These are phyloP conservation scores for Burhinus oedicnemus DNA, from an alignment of 2,113 vertebrate species.

Conservation along the genomic window DNA sequence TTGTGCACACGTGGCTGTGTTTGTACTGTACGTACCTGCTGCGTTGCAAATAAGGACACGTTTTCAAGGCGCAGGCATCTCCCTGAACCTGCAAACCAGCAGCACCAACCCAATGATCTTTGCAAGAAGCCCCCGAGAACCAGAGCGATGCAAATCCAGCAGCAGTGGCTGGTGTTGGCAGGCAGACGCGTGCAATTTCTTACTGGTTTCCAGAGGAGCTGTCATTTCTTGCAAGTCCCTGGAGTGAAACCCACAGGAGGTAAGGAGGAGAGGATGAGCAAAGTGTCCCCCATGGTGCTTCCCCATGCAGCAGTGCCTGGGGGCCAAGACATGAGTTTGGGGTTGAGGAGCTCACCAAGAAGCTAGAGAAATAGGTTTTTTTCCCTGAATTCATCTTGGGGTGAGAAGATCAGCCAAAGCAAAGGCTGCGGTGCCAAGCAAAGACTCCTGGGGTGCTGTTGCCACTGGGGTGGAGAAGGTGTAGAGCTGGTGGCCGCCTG, in stretches of 20 bases:
- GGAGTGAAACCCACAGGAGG: neutral
- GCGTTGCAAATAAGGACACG: fast-evolving
- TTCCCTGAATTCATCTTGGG: neutral
- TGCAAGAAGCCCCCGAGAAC: neutral
- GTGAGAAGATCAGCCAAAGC: neutral
- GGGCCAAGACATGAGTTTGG: fast-evolving
- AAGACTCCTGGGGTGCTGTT: fast-evolving
- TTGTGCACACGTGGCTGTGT: fast-evolving
- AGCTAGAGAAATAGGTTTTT: neutral
- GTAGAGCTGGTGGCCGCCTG: neutral
- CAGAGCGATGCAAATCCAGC: fast-evolving
- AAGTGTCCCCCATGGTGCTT: fast-evolving
- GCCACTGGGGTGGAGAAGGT: neutral
- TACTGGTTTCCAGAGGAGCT: neutral
- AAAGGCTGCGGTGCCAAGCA: neutral
- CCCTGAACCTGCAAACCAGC: neutral
- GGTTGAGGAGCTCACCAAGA: neutral
- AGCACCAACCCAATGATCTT: fast-evolving
- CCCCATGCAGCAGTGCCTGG: neutral
- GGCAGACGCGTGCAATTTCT: fast-evolving
- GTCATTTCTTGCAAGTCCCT: neutral
- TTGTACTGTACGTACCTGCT: neutral
- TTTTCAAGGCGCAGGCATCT: neutral
- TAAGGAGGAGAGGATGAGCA: neutral
- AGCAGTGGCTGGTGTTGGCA: fast-evolving